A percentile compares a stretch with the other conserved stretches of the same genome.
Evolutionary conservation across 37 sponge, comb jelly and placozoan genomes (phyloP).

Genomic region (Beroe ovata): DNA sequence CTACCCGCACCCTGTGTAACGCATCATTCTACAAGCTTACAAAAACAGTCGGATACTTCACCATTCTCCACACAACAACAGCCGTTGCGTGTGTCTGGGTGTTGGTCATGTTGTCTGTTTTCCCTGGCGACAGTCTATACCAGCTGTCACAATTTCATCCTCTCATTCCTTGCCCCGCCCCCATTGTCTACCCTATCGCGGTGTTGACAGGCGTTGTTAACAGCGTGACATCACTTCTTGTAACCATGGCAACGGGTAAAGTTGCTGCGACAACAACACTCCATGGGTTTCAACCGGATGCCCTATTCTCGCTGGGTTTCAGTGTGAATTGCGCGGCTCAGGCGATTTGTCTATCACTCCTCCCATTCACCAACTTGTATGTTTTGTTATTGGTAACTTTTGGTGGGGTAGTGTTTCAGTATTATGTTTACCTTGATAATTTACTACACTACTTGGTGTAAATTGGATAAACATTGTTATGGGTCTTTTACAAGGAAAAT

Average conservation of each 20-base stretch:
- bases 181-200: neutral
- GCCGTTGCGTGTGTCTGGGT: neutral
- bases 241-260: neutral
- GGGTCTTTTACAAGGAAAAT: too few relatives aligned
- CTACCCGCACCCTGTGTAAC: neutral
- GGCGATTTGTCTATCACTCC: neutral
- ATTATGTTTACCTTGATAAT: neutral
- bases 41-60: neutral
- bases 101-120: neutral
- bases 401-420: slow-evolving; percentile 2
- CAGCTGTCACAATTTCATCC: neutral
- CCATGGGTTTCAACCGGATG: slow-evolving; percentile 24
- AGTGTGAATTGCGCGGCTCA: neutral
- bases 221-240: neutral
- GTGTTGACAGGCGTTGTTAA: neutral
- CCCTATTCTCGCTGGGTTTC: neutral
- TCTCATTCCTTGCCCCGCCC: neutral
- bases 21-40: neutral
- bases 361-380: neutral
- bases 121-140: slow-evolving; percentile 36
- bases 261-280: neutral
- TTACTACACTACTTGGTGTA: slow-evolving; percentile 16
- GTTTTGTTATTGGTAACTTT: neutral
- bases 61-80: neutral
- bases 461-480: neutral